These are phyloP conservation scores for Heliconius erato DNA, from an alignment of 2,888 invertebrate species.

Conservation along the genomic window DNA sequence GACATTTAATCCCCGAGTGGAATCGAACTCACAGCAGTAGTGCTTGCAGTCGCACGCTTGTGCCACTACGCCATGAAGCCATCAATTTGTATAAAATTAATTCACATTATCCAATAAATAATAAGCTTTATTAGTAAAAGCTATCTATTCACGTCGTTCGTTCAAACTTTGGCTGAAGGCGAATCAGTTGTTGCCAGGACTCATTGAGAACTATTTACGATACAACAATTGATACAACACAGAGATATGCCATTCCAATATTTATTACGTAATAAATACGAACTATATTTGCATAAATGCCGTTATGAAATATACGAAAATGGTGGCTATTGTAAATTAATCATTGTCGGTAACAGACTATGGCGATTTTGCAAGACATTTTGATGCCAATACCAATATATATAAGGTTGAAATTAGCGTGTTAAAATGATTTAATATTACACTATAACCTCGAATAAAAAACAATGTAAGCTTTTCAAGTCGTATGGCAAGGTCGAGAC, in stretches of 20 bases:
- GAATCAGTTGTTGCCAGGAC: slow-evolving; percentile 22
- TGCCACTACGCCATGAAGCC: neutral
- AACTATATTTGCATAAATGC: slow-evolving; percentile 15
- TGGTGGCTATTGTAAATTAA: slow-evolving; percentile 41
- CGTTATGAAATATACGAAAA: slow-evolving; percentile 5
- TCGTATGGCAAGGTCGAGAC: slow-evolving; percentile 31
- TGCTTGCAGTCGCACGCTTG: neutral
- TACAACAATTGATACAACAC: slow-evolving; percentile 9
- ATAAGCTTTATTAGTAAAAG: slow-evolving; percentile 6
- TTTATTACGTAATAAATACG: neutral
- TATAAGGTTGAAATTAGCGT: slow-evolving; percentile 23
- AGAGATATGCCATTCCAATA: slow-evolving; percentile 11
- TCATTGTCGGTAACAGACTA: slow-evolving; percentile 32
- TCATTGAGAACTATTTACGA: slow-evolving; percentile 24
- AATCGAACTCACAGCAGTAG: neutral
- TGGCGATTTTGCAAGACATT: neutral
- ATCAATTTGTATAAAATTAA: neutral
- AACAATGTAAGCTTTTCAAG: slow-evolving; percentile 32
- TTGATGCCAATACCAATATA: neutral
- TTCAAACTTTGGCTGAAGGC: slow-evolving; percentile 22
- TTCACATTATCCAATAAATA: neutral
- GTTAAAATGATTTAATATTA: neutral
- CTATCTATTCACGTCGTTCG: neutral
- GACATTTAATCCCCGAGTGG: neutral
- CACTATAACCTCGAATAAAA: slow-evolving; percentile 29